Evolutionary conservation across 2,113 vertebrate genomes (phyloP), one percentile per base, ranked within the genome.

Genomic region (Vidua macroura): DNA sequence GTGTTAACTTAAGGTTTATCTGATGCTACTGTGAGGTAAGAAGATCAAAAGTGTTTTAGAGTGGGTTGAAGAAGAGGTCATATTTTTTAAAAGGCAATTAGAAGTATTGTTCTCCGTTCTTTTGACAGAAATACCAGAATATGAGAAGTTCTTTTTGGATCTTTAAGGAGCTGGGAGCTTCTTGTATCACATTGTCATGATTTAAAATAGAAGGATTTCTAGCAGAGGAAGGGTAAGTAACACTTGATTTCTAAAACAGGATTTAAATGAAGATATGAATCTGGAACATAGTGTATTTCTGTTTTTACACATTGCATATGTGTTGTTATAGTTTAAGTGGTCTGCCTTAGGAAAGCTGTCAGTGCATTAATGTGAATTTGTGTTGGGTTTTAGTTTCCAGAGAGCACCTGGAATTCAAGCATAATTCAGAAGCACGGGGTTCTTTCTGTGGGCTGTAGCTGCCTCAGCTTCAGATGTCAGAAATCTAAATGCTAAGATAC

Each of bases 161-260:
- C 30, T 88, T 59, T 52, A 60, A 41, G 80, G n/a, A 86, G 25
- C 25, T 55, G 35, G 10, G 8, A 90, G 12, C 23, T 62, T 86
- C 14, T 77, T 63, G 27, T 63, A 37, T 78, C 21, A n/a, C 43
- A n/a, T 11, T 44, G 5, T 82, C 18, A 25, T 75, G 24, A 35
- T 78, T 73, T 92, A 58, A 95, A 83, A 62, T 49, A 81, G 35
- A 83, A 73, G 18, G 12, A 37, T 74, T 88, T 90, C 37, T 66
- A 39, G 35, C 25, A 83, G 30, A 56, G 15, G 8, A 15, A 60
- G 30, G 24, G 21, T 72, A 46, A 80, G 22, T 49, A 84, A 60
- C 19, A 19, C 11, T 80, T 87, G 22, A 27, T 73, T 67, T 86
- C 63, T 82, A 68, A 52, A 89, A 72, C 7, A 68, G 30, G 41